These are phyloP conservation scores for Semotilus atromaculatus DNA, from an alignment of 2,797 vertebrate genomes.

Conservation along the genomic window DNA sequence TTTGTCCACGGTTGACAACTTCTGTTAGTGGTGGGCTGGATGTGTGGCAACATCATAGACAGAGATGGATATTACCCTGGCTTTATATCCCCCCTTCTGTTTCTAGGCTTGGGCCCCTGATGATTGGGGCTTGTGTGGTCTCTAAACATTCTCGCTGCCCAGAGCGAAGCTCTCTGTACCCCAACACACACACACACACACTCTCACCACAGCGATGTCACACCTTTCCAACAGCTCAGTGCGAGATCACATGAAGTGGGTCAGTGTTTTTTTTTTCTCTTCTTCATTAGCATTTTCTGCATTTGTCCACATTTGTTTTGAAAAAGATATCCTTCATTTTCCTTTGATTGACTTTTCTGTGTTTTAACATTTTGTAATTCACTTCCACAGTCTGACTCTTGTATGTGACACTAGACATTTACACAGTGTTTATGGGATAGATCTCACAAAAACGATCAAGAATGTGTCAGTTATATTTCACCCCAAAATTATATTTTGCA, in stretches of 20 bases:
- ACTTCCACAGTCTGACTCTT: background rate
- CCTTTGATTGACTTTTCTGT: constrained; percentile 16
- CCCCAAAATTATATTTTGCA: background rate
- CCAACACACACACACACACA: constrained; percentile 79
- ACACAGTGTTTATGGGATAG: background rate
- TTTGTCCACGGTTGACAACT: constrained; percentile 23
- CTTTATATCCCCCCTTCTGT: constrained; percentile 70
- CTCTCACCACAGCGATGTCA: constrained; percentile 81
- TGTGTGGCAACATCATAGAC: constrained; percentile 26
- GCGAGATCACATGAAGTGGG: constrained; percentile 87
- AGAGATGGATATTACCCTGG: constrained; percentile 53
- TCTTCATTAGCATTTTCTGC: constrained; percentile 56
- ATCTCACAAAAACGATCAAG: background rate
- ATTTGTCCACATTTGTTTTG: constrained; percentile 39
- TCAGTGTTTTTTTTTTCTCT: constrained; percentile 75
- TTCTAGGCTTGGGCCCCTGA: constrained; percentile 79
- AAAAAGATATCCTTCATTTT: constrained; percentile 25
- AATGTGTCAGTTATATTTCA: background rate
- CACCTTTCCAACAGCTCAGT: constrained; percentile 83
- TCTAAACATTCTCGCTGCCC: constrained; percentile 78
- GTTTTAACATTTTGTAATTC: background rate
- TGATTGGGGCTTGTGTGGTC: constrained; percentile 79
- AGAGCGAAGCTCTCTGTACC: constrained; percentile 75
- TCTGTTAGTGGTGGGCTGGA: constrained; percentile 35
- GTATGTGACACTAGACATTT: background rate